phyloP scores from a whole-genome alignment of 2,113 vertebrate genomes.

The Hemicordylus capensis region DNA sequence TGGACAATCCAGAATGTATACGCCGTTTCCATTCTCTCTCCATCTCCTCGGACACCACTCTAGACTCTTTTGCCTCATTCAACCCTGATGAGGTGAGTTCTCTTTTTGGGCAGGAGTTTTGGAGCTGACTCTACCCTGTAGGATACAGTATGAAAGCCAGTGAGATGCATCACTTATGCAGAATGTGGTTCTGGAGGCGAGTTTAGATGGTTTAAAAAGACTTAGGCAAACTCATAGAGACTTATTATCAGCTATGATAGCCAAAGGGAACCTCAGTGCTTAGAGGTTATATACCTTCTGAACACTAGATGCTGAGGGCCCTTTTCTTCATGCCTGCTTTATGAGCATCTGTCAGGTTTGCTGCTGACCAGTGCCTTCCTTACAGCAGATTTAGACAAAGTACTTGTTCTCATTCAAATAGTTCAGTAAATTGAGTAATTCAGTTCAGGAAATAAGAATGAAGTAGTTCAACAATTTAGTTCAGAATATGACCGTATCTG shows the following conservation, averaged over 20 bases:
- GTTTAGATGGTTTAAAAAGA: not conserved
- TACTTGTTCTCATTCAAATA: not conserved
- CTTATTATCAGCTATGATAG: too few relatives aligned
- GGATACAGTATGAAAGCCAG: not conserved
- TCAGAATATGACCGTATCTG: too few relatives aligned
- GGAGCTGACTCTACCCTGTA: fast-evolving
- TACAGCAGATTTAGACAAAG: too few relatives aligned
- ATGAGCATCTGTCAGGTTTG: not conserved
- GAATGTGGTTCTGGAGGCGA: not conserved
- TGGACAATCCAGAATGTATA: constrained; percentile 78
- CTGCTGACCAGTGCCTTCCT: not conserved
- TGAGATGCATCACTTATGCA: too few relatives aligned
- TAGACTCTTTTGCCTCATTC: constrained; percentile 88
- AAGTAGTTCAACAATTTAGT: too few relatives aligned
- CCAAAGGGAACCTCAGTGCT: too few relatives aligned
- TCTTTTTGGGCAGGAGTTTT: not conserved
- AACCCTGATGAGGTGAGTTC: constrained; percentile 81
- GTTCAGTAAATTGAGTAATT: too few relatives aligned
- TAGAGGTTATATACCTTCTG: not conserved
- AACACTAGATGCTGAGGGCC: not conserved
- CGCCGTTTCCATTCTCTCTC: constrained; percentile 90
- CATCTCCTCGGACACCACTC: constrained; percentile 86
- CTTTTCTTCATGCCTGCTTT: not conserved
- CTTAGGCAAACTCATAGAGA: not conserved
- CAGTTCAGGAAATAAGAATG: too few relatives aligned